Evolutionary conservation across 1,140 invertebrate species (phyloP).

Genomic region (Asobara japonica): DNA sequence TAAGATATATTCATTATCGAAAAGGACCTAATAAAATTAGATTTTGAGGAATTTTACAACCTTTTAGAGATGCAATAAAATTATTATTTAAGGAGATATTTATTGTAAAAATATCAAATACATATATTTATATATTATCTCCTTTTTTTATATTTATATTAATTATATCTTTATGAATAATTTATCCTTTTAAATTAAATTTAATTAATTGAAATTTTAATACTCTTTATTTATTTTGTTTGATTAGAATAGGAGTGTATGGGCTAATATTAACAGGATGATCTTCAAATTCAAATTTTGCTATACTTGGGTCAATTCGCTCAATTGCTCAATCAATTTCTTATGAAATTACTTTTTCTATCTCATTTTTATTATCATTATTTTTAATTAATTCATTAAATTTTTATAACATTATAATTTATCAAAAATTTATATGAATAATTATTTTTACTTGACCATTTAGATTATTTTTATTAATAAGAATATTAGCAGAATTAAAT

Average conservation of each 20-base stretch:
- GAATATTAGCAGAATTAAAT: too few relatives aligned
- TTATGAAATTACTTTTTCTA: conserved; percentile 73
- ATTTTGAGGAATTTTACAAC: conserved; percentile 71
- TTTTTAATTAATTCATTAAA: too few relatives aligned
- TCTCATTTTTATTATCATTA: conserved; percentile 58
- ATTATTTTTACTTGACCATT: too few relatives aligned
- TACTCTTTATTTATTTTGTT: conserved; percentile 68
- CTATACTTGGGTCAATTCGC: conserved; percentile 71
- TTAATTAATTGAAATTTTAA: conserved; percentile 66
- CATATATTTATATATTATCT: conserved; percentile 68
- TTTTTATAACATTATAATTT: too few relatives aligned
- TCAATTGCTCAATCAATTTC: conserved; percentile 74
- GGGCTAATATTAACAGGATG: conserved; percentile 70
- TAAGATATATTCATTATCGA: conserved; percentile 76
- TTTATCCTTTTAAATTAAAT: conserved; percentile 66
- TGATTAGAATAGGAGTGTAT: conserved; percentile 70
- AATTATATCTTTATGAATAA: conserved; percentile 66
- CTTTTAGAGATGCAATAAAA: conserved; percentile 75
- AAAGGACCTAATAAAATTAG: conserved; percentile 77
- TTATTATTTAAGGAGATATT: conserved; percentile 72
- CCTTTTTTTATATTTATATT: conserved; percentile 70
- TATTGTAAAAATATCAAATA: conserved; percentile 65
- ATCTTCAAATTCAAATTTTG: conserved; percentile 73
- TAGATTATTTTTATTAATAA: too few relatives aligned
- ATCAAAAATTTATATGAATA: too few relatives aligned